Base-by-base conservation (phyloP, 2,888 invertebrate genomes). In the Limulus polyphemus region DNA sequence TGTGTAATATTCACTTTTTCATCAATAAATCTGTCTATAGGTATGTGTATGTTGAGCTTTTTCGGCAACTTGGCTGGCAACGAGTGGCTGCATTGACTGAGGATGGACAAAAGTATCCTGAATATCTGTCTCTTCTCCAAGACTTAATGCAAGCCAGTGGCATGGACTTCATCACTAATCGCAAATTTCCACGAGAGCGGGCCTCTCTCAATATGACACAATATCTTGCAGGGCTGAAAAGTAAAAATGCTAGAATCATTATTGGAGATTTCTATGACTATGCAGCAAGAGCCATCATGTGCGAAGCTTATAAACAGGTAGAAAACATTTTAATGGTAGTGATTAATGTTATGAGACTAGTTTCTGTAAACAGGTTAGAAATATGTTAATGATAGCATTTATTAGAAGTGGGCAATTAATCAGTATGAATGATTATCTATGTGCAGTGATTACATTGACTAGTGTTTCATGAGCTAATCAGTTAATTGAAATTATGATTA, bases 1-100 rank as follows among this genome's bases (percentile, higher is more conserved):
- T 32, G 3, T 32, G 32, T 32, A 32, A 7, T 2, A 32, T 32
- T 32, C 32, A 32, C 32, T 32, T 32, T 2, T 32, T 32, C n/a
- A 32, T 32, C 32, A 32, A 1, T 1, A 32, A 32, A 32, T 32
- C 2, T 32, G 32, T 32, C 67, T 70, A 13, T 70, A 81, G 81
- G 72, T 77, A 78, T 71, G 86, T 86, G 0, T 88, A 87, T 69
- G 77, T 83, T 58, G 75, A 80, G 62, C 73, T 87, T 12, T 79
- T 86, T 70, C 76, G 83, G 67, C 70, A 74, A 47, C 74, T 85
- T 48, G 80, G 80, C 0, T 90, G 89, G 88, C 80, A 77, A 51
- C 80, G 86, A 54, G 80, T 90, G 0, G 87, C 87, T 0, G 83
- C 88, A 0, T 74, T 91, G 16, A 86, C 88, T 0, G 88, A 90